These are phyloP conservation scores for Procambarus clarkii DNA, from an alignment of 1,140 invertebrate genomes.

Conservation along the genomic window DNA sequence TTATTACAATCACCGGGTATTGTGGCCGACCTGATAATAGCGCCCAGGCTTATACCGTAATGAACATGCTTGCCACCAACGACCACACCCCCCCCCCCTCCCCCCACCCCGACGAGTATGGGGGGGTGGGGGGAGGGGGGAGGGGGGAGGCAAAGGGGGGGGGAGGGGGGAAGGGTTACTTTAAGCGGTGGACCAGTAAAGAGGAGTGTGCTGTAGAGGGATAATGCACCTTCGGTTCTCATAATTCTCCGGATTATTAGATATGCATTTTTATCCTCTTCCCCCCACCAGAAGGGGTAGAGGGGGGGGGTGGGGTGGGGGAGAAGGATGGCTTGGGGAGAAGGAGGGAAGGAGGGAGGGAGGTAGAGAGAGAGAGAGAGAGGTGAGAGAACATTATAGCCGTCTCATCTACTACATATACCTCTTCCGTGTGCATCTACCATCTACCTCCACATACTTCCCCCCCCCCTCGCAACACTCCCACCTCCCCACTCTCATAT, in stretches of 20 bases:
- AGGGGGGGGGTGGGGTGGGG: background rate
- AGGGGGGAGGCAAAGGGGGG: background rate
- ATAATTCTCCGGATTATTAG: background rate
- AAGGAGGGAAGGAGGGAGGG: background rate
- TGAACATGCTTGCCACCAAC: no score
- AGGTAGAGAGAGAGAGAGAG: background rate
- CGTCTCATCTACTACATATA: background rate
- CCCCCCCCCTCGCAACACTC: no score
- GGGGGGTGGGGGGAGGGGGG: background rate
- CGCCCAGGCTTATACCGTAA: background rate
- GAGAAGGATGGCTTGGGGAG: no score
- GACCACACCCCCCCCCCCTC: no score
- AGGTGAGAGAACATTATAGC: background rate
- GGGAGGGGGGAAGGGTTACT: background rate
- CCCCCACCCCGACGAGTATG: no score
- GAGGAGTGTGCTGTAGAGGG: background rate
- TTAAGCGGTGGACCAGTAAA: no score
- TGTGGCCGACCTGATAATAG: constrained; percentile 16
- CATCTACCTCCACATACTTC: no score
- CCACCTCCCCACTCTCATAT: no score
- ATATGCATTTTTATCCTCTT: background rate
- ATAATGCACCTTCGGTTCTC: background rate
- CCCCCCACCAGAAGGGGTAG: background rate
- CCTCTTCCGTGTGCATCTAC: no score
- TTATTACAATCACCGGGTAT: constrained; percentile 41